Conservation (phyloP, 2,888 invertebrate species). For the Drosophila gaucha region DNA sequence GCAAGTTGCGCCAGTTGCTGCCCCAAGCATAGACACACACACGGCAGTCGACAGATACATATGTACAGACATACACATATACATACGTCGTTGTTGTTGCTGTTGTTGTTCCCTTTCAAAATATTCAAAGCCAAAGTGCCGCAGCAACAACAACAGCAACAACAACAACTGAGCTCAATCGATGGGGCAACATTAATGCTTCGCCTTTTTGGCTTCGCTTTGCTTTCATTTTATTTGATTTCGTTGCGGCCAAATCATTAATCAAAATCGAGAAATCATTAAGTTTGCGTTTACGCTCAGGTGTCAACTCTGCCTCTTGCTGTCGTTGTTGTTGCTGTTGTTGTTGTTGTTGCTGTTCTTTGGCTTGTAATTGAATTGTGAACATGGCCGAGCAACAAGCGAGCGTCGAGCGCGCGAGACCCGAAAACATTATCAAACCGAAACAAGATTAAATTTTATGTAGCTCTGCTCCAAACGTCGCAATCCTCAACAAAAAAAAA, state of each 20-base stretch:
- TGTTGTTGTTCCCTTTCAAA: slow-evolving; percentile 43
- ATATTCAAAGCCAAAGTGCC: slow-evolving; percentile 71
- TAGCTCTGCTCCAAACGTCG: slow-evolving; percentile 5
- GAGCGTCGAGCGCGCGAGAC: slow-evolving; percentile 12
- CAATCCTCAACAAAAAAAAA: slow-evolving; percentile 5
- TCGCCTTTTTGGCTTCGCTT: slow-evolving; percentile 26
- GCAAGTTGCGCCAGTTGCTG: neutral
- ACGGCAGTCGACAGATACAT: neutral
- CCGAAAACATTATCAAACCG: slow-evolving; percentile 30
- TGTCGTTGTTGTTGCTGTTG: slow-evolving; percentile 30
- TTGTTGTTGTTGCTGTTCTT: slow-evolving; percentile 55
- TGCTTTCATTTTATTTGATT: slow-evolving; percentile 48
- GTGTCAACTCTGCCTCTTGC: slow-evolving; percentile 61
- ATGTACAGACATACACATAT: neutral
- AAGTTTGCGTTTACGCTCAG: slow-evolving; percentile 58
- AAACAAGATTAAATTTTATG: slow-evolving; percentile 60
- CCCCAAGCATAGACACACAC: slow-evolving; percentile 1
- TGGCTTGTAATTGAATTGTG: slow-evolving; percentile 75
- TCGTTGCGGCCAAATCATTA: slow-evolving; percentile 60
- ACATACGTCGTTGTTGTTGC: neutral
- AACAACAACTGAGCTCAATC: too few relatives aligned
- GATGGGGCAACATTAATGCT: slow-evolving; percentile 46
- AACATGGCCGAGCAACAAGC: slow-evolving; percentile 48
- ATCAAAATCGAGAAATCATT: slow-evolving; percentile 76
- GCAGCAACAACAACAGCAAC: too few relatives aligned